A percentile compares a stretch with the other conserved stretches of the same genome.
Conservation (phyloP, 2,888 invertebrate genomes). For the Gari tellinella region DNA sequence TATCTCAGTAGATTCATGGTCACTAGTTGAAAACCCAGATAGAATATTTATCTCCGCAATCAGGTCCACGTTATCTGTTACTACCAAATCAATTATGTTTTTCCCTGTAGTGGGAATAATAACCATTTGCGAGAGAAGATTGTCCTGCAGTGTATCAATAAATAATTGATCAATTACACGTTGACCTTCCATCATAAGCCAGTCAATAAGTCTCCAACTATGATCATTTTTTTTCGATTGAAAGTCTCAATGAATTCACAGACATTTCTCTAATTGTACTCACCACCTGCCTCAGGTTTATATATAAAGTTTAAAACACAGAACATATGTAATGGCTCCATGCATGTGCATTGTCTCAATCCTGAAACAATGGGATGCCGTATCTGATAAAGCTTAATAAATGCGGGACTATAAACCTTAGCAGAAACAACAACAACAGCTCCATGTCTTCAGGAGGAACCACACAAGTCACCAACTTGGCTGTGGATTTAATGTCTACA, state of each 20-base stretch:
- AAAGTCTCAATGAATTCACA: background rate
- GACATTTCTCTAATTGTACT: background rate
- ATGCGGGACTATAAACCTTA: too few species aligned
- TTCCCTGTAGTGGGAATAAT: background rate
- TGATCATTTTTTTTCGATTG: background rate
- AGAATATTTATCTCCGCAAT: background rate
- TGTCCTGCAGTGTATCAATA: slow-evolving; percentile 2
- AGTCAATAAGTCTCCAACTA: background rate
- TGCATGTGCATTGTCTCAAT: too few species aligned
- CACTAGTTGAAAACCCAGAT: background rate
- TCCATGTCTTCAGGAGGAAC: background rate
- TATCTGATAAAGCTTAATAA: too few species aligned
- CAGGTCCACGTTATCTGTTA: background rate
- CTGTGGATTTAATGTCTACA: background rate
- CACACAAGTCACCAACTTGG: background rate
- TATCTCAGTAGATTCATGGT: background rate
- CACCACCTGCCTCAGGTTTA: background rate
- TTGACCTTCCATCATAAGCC: background rate
- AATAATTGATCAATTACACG: background rate
- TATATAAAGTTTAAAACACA: too few species aligned
- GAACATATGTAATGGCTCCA: background rate
- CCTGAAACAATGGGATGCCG: too few species aligned
- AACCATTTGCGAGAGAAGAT: background rate
- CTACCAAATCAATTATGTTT: background rate
- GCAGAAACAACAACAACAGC: too few species aligned